Evolutionary conservation across 2,113 vertebrate species (phyloP), one percentile per base, ranked within the genome.

Genomic region (Saiga tatarica): DNA sequence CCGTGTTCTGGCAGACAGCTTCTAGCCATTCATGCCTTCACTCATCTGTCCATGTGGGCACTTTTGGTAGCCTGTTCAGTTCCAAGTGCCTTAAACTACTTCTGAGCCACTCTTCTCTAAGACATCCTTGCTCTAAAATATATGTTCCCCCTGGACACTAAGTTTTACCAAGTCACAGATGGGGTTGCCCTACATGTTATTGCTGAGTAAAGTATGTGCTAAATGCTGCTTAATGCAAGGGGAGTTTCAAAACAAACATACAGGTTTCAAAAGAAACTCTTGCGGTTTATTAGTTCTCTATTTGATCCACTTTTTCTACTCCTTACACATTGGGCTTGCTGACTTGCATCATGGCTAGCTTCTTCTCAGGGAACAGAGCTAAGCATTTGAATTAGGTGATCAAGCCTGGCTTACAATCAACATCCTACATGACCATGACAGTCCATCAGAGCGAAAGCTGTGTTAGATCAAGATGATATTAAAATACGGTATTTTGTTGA

Each of bases 41-140:
- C 15, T 50, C 7, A 15, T 11, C 45, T 1, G 2, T 39, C 55
- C 26, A 60, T 0, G 11, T 0, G 26, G 26, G 26, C 21, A 19
- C 39, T 52, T 89, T 52, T 4, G 14, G 55, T 57, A 89, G 8
- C 4, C 13, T 52, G 14, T 14, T 2, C 17, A 25, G 19, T 92
- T 55, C 30, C 8, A 55, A 47, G 76, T 26, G 1, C 23, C 83
- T 96, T 36, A 89, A 45, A 45, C 1, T 14, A 60, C 7, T 10
- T 47, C 36, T 19, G 53, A 89, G 55, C 3, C 28, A 47, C 67
- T 84, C 13, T 50, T 89, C 15, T 47, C 26, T n/a, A 78, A 71
- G 52, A 64, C n/a, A 45, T 76, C 28, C 33, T 67, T 78, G 6
- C 50, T 78, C 28, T n/a, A n/a, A 36, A 91, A 60, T n/a, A 53